Conservation (phyloP, 1,140 invertebrate species). For the Drosophila pandora region DNA sequence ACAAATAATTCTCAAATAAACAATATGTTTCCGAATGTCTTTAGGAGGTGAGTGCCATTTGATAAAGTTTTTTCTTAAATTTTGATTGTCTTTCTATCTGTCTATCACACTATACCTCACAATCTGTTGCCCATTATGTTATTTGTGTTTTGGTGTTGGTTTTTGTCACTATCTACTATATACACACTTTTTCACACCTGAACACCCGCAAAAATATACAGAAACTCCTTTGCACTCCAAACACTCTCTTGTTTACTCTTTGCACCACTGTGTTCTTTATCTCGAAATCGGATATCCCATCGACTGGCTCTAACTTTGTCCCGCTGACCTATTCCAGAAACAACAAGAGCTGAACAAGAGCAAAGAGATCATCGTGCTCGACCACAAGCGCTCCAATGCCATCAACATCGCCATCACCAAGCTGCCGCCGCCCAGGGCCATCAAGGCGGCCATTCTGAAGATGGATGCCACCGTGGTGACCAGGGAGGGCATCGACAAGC, state of each 20-base stretch:
- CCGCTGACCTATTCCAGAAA: conserved; percentile 88
- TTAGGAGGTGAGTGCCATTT: conserved; percentile 76
- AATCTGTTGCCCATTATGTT: conserved; percentile 38
- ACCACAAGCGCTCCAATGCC: conserved; percentile 98
- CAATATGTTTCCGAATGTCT: conserved; percentile 61
- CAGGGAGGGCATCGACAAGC: conserved; percentile 99
- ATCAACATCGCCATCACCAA: conserved; percentile 99
- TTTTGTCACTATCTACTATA: conserved; percentile 18
- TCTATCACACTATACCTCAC: conserved; percentile 37
- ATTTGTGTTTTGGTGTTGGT: conserved; percentile 64
- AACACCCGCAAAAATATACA: conserved; percentile 4
- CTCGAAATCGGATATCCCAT: conserved; percentile 1
- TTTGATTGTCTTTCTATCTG: conserved; percentile 42
- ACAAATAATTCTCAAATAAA: conserved; percentile 50
- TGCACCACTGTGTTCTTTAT: conserved; percentile 32
- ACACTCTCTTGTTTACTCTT: conserved; percentile 13
- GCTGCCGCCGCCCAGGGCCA: conserved; percentile 97
- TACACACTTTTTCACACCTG: conserved; percentile 34
- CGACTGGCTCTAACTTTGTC: conserved; percentile 2
- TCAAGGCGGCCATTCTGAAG: conserved; percentile 99
- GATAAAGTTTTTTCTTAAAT: conserved; percentile 53
- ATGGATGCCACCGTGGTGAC: conserved; percentile 99
- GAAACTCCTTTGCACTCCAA: conserved; percentile 21
- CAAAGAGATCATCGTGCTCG: conserved; percentile 97
- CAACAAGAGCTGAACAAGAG: conserved; percentile 97